Conservation (phyloP, 1,140 invertebrate species). For the Palaemon carinicauda region DNA sequence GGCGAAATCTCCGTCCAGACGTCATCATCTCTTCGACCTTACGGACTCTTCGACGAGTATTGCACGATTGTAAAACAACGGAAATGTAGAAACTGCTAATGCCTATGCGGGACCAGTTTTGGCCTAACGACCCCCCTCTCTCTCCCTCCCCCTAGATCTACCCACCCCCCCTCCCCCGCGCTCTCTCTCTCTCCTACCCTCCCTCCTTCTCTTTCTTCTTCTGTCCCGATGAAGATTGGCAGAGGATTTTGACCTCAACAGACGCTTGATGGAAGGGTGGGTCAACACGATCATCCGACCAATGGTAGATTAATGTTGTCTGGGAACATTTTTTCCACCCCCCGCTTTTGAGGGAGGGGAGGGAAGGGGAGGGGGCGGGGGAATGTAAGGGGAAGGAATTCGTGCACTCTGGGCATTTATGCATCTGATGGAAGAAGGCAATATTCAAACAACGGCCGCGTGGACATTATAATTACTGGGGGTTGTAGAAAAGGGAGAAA, state of each 20-base stretch:
- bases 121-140: neutral
- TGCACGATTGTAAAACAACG: slow-evolving; percentile 44
- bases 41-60: neutral
- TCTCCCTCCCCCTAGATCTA: neutral
- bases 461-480: slow-evolving; percentile 10
- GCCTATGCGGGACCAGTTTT: neutral
- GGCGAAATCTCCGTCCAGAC: neutral
- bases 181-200: too few relatives aligned
- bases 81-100: slow-evolving; percentile 47
- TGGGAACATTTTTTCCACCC: too few relatives aligned
- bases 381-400: neutral
- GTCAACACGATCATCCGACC: too few relatives aligned
- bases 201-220: neutral
- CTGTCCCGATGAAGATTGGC: neutral
- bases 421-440: neutral
- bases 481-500: neutral
- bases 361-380: neutral
- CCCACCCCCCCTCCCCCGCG: too few relatives aligned
- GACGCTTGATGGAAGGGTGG: too few relatives aligned
- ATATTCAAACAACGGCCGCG: slow-evolving; percentile 9
- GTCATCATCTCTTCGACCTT: neutral
- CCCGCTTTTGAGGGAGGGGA: too few relatives aligned
- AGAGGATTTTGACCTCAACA: neutral
- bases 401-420: neutral
- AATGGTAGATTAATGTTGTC: too few relatives aligned